Base-by-base conservation (phyloP, 2,797 vertebrate genomes). In the Geotrypetes seraphini region DNA sequence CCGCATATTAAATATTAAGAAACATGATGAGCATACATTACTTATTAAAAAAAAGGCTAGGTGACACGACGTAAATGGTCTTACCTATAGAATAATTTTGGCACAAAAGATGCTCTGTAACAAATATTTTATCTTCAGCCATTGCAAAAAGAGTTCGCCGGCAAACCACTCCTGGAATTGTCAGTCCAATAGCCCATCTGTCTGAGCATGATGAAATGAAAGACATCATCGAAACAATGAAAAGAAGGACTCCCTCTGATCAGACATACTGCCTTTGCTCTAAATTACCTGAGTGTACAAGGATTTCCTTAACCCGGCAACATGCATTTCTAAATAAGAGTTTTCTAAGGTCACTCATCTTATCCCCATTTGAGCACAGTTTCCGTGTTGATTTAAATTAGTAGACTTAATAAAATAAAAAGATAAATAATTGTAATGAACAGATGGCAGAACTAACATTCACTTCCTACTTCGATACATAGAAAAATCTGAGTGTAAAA, bases 51-150 rank as follows among this genome's bases (percentile, higher is more conserved):
- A 47, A 28, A 26, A 24, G 8, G 44, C 39, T n/a, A n/a, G n/a
- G n/a, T n/a, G n/a, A n/a, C n/a, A n/a, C n/a, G n/a, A 57, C 8
- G 3, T 27, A 36, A 4, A 16, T 60, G 52, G 36, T 7, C 11
- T 31, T 2, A 10, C 2, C 1, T 16, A 44, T 36, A 20, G 25
- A 5, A 2, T 15, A 14, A 29, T 3, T 8, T 10, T 14, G 25
- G n/a, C 26, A 31, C 28, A 6, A 32, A 63, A 46, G 22, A 31
- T 46, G 25, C 13, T 1, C 31, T n/a, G 10, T 47, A n/a, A 7
- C 34, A 44, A 52, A n/a, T 18, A 22, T 29, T 1, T 43, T 12
- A 1, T 3, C 19, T 3, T 6, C 11, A 43, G 19, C 7, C 12
- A 39, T n/a, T 25, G 29, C 28, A 43, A 30, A 15, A 30, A 15